Conservation (phyloP, 2,888 invertebrate genomes). For the Brenthis daphne region DNA sequence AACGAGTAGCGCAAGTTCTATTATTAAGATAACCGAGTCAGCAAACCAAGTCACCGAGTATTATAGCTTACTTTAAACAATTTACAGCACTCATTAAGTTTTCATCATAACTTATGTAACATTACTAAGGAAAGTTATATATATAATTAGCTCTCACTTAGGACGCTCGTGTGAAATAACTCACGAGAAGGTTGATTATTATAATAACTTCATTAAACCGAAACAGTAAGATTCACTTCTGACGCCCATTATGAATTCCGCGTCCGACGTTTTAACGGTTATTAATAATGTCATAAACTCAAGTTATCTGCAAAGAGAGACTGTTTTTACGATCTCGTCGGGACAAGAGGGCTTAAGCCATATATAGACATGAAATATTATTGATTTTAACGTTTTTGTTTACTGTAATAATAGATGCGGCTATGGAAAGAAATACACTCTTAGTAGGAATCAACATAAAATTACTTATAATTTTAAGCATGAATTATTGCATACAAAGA, state of each 20-base stretch:
- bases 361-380: constrained; percentile 12
- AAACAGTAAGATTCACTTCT: constrained; percentile 21
- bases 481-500: no score
- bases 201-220: constrained; percentile 18
- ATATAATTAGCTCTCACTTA: constrained; percentile 14
- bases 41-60: not conserved
- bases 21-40: no score
- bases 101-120: constrained; percentile 17
- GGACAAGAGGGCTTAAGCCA: constrained; percentile 3
- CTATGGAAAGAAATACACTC: not conserved
- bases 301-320: not conserved
- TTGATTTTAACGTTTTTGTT: constrained; percentile 3
- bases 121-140: constrained; percentile 19
- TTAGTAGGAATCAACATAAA: not conserved
- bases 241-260: constrained; percentile 7
- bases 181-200: constrained; percentile 3
- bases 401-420: constrained; percentile 1
- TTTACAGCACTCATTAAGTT: not conserved
- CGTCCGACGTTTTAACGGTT: not conserved
- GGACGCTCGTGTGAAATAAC: constrained; percentile 13
- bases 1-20: no score
- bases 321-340: constrained; percentile 12
- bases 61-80: constrained; percentile 5
- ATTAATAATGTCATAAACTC: not conserved
- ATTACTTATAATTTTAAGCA: not conserved